phyloP scores from a whole-genome alignment of 2,113 vertebrate genomes.

The Melospiza georgiana region DNA sequence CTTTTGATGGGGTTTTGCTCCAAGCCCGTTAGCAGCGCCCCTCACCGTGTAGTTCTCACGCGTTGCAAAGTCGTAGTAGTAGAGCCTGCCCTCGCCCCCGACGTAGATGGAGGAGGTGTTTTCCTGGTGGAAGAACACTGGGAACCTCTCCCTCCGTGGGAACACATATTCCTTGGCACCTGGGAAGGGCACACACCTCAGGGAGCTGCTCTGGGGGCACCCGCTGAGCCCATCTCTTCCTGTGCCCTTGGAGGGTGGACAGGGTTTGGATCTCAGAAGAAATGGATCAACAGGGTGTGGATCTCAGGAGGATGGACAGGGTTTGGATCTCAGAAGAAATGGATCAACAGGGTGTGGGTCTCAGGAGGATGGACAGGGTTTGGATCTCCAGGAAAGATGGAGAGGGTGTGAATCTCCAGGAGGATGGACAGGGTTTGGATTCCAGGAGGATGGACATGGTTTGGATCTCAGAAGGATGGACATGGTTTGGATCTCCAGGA shows the following conservation, averaged over 20 bases:
- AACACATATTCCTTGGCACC: slow-evolving; percentile 62
- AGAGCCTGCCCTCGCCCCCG: slow-evolving; percentile 70
- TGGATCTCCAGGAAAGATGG: neutral
- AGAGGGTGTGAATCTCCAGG: no score
- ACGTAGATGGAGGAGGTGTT: slow-evolving; percentile 61
- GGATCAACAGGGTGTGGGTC: neutral
- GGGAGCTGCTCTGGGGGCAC: rapidly evolving
- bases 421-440: neutral
- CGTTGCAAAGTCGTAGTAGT: slow-evolving; percentile 59
- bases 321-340: no score
- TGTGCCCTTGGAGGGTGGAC: rapidly evolving
- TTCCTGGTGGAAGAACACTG: slow-evolving; percentile 68
- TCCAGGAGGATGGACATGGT: no score
- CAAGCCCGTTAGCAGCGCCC: rapidly evolving
- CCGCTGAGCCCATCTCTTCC: neutral
- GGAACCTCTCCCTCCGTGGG: slow-evolving; percentile 57
- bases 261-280: neutral
- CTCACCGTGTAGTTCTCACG: slow-evolving; percentile 6
- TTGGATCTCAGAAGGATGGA: neutral
- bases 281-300: neutral
- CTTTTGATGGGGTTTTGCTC: rapidly evolving
- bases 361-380: neutral
- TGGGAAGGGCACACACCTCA: neutral
- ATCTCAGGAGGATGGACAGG: neutral
- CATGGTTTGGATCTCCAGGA: neutral